Evolutionary conservation across 2,888 invertebrate species (phyloP).

Genomic region (Drosophila parthenogenetica): DNA sequence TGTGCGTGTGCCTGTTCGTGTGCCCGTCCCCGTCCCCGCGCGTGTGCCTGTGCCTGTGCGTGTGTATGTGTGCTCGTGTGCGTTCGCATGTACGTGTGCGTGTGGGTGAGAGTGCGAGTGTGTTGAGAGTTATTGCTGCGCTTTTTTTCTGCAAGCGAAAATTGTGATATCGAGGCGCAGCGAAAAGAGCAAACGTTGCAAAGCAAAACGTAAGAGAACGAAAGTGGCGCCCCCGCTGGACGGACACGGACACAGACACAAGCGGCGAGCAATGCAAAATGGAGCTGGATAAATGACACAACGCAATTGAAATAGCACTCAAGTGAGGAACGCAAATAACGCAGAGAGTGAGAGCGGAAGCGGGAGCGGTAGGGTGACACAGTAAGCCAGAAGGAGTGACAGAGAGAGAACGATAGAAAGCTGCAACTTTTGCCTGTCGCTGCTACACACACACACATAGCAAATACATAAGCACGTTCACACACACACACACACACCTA

Average conservation of each 20-base stretch:
- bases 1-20: slow-evolving; percentile 11
- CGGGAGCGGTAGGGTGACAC: slow-evolving; percentile 14
- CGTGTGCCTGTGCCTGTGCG: slow-evolving; percentile 13
- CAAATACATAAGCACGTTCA: slow-evolving; percentile 13
- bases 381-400: neutral
- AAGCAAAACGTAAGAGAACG: slow-evolving; percentile 18
- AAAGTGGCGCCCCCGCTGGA: slow-evolving; percentile 28
- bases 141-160: slow-evolving; percentile 56
- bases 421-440: slow-evolving; percentile 41
- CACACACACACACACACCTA: slow-evolving; percentile 10
- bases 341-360: neutral
- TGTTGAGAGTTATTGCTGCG: slow-evolving; percentile 48
- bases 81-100: slow-evolving; percentile 1
- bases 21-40: slow-evolving; percentile 19
- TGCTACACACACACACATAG: slow-evolving; percentile 28
- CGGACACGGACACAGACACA: slow-evolving; percentile 11
- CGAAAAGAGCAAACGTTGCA: slow-evolving; percentile 32
- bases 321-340: slow-evolving; percentile 19
- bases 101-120: slow-evolving; percentile 3
- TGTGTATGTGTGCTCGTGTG: slow-evolving; percentile 9
- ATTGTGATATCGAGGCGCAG: slow-evolving; percentile 37
- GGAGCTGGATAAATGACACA: slow-evolving; percentile 57
- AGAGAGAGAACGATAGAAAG: slow-evolving; percentile 8
- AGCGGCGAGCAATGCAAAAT: slow-evolving; percentile 37
- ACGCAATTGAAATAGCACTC: slow-evolving; percentile 38